Conservation (phyloP, 35 echinoderm and acorn worm species). For the Eucidaris tribuloides region DNA sequence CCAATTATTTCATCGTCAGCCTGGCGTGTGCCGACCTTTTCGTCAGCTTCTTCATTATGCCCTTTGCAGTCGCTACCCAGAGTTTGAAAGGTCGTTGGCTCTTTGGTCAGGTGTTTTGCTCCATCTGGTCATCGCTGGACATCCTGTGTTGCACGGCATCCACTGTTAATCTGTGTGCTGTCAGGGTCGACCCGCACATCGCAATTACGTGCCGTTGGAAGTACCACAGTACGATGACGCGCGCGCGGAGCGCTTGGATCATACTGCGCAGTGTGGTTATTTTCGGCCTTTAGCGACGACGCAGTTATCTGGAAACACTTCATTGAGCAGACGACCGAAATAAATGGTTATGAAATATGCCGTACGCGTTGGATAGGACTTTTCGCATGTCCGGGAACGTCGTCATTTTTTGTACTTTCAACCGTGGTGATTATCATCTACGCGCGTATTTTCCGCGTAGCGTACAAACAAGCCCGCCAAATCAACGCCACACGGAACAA, state of each 20-base stretch:
- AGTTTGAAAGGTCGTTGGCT: constrained; percentile 49
- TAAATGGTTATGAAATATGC: constrained; percentile 30
- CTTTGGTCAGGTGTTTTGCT: constrained; percentile 56
- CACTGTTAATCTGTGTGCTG: constrained; percentile 63
- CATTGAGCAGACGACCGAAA: background rate
- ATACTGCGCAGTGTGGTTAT: constrained; percentile 57
- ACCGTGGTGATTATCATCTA: constrained; percentile 62
- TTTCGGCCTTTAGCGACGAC: constrained; percentile 59
- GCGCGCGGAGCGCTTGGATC: constrained; percentile 40
- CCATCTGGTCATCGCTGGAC: constrained; percentile 70
- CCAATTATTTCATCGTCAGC: constrained; percentile 57
- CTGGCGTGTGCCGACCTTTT: constrained; percentile 63
- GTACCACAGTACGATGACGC: constrained; percentile 47
- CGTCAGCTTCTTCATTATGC: constrained; percentile 49
- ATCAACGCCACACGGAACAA: constrained; percentile 34
- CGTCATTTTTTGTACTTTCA: constrained; percentile 63
- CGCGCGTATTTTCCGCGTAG: constrained; percentile 44
- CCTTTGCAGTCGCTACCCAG: constrained; percentile 48
- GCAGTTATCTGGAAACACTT: constrained; percentile 50
- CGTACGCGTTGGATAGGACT: constrained; percentile 24
- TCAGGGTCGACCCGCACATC: constrained; percentile 54
- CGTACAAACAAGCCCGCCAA: constrained; percentile 52
- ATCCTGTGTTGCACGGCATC: constrained; percentile 77
- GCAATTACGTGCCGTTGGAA: constrained; percentile 58
- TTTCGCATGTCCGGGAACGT: constrained; percentile 51